These are phyloP conservation scores for Chrysolophus pictus DNA, from an alignment of 2,797 vertebrate species.

Conservation along the genomic window DNA sequence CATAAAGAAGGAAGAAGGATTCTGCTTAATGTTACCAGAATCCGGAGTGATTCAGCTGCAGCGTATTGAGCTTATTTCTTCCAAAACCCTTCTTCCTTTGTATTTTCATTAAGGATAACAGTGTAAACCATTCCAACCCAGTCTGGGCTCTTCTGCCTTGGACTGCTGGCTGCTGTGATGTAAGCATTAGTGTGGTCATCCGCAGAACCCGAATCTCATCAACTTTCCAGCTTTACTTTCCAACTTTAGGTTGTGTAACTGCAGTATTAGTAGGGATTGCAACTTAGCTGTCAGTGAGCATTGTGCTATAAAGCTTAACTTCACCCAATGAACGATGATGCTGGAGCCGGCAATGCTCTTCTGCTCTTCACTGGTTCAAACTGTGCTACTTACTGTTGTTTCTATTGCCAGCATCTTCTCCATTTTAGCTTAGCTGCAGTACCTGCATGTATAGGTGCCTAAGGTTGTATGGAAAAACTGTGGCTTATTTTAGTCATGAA, in stretches of 20 bases:
- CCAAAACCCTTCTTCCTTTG: neutral
- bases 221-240: neutral
- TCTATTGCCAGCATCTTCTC: neutral
- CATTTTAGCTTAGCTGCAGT: neutral
- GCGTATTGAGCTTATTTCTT: neutral
- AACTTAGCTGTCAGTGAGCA: neutral
- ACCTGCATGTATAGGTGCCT: neutral
- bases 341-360: neutral
- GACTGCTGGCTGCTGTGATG: neutral
- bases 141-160: neutral
- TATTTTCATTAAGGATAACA: neutral
- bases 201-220: neutral
- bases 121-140: neutral
- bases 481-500: neutral
- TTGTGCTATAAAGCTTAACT: neutral
- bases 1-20: neutral
- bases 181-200: neutral
- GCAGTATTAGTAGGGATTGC: neutral
- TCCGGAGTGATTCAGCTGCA: neutral
- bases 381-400: neutral
- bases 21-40: neutral
- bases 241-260: neutral
- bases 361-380: neutral
- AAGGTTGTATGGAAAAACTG: conserved; percentile 4
- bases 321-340: neutral